These are phyloP conservation scores for Sphinx pinastri DNA, from an alignment of 2,888 invertebrate species.

Conservation along the genomic window DNA sequence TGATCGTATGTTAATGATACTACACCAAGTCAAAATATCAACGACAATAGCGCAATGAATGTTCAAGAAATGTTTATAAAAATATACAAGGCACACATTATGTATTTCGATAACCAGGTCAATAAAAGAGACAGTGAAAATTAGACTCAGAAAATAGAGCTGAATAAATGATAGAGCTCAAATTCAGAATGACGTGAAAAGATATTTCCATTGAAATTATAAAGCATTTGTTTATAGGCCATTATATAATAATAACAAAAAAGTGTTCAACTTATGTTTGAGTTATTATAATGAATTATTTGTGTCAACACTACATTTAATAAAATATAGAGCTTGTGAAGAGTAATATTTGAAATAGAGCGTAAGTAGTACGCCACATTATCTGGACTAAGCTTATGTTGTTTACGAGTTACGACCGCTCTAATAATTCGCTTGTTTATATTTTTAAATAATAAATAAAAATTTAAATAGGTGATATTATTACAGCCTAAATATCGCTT, in stretches of 20 bases:
- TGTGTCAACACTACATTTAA: neutral
- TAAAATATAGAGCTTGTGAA: neutral
- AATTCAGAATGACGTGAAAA: neutral
- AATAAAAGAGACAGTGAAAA: conserved; percentile 9
- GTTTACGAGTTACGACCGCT: neutral
- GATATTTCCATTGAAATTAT: neutral
- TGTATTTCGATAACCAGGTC: conserved; percentile 18
- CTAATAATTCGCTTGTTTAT: neutral
- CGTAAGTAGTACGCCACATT: neutral
- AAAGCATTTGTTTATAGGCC: neutral
- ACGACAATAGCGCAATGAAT: neutral
- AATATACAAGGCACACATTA: neutral
- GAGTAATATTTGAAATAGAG: neutral
- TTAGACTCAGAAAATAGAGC: conserved; percentile 5
- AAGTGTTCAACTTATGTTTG: neutral
- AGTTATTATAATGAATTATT: neutral
- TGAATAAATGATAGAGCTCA: neutral
- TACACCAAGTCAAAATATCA: neutral
- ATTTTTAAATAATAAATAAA: neutral
- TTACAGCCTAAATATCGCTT: neutral
- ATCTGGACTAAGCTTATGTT: neutral
- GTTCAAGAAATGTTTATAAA: neutral
- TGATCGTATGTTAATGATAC: neutral
- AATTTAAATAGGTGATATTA: neutral
- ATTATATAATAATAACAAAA: neutral